Evolutionary conservation across 2,797 vertebrate genomes (phyloP).

Genomic region (Hirundo rustica): DNA sequence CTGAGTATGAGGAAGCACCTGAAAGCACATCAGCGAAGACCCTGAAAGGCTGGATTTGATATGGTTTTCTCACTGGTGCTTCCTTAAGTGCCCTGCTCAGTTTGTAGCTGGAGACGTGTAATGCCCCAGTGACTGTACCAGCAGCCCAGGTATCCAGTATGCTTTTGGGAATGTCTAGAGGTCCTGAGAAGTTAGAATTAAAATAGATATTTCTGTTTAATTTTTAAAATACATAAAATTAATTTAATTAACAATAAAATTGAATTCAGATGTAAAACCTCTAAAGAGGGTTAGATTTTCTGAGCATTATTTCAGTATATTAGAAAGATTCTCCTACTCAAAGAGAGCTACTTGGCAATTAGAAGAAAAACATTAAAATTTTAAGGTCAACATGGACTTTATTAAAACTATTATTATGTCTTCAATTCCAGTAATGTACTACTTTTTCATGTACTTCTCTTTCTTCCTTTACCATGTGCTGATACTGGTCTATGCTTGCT

Average conservation of each 20-base stretch:
- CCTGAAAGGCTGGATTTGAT: background rate
- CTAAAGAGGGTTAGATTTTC: background rate
- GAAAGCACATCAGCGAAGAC: background rate
- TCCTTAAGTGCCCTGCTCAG: background rate
- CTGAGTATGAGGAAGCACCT: background rate
- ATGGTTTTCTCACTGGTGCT: background rate
- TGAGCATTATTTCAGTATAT: background rate
- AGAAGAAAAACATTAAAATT: background rate
- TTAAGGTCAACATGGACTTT: background rate
- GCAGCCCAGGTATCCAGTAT: background rate
- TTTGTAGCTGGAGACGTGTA: background rate
- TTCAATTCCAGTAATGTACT: background rate
- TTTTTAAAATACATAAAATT: background rate
- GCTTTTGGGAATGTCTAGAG: background rate
- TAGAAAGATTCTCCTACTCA: background rate
- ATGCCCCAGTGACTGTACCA: background rate
- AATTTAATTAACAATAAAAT: background rate
- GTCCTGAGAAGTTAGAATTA: background rate
- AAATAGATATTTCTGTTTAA: background rate
- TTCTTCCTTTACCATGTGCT: background rate
- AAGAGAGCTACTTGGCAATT: background rate
- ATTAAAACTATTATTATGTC: background rate
- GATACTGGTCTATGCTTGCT: background rate
- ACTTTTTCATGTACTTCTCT: background rate
- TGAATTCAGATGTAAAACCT: background rate